Conservation (phyloP, 2,888 invertebrate species). For the Acronicta leporina region DNA sequence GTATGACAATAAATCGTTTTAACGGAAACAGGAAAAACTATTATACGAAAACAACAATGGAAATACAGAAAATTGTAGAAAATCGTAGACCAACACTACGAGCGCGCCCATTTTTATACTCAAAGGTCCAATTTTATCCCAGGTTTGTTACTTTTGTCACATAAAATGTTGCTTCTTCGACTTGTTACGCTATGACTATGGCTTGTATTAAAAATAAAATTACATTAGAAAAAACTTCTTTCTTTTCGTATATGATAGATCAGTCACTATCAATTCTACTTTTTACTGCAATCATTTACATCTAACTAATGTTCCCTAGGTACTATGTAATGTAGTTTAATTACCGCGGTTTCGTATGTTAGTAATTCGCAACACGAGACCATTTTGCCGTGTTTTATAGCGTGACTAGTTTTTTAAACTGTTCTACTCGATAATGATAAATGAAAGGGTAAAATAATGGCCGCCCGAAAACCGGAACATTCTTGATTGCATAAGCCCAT, state of each 20-base stretch:
- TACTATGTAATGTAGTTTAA: slow-evolving; percentile 45
- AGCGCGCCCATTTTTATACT: slow-evolving; percentile 26
- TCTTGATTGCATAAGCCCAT: slow-evolving; percentile 77
- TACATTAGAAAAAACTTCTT: neutral
- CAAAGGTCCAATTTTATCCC: slow-evolving; percentile 24
- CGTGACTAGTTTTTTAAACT: slow-evolving; percentile 45
- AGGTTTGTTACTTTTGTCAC: slow-evolving; percentile 16
- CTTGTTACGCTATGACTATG: neutral
- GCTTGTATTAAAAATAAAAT: no score
- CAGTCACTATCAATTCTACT: neutral
- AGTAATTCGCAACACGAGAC: slow-evolving; percentile 38
- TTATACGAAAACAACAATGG: slow-evolving; percentile 42
- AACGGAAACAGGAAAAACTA: slow-evolving; percentile 47
- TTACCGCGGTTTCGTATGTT: slow-evolving; percentile 34
- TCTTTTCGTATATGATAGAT: neutral
- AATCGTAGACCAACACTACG: slow-evolving; percentile 30
- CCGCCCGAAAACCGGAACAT: slow-evolving; percentile 72
- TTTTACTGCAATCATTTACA: slow-evolving; percentile 25
- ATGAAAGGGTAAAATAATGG: slow-evolving; percentile 62
- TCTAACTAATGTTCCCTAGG: slow-evolving; percentile 35
- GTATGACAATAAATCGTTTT: slow-evolving; percentile 18
- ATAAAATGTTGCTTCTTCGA: slow-evolving; percentile 2
- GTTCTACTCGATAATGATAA: slow-evolving; percentile 62
- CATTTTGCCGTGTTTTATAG: slow-evolving; percentile 33
- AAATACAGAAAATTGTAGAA: slow-evolving; percentile 50